phyloP scores from a whole-genome alignment of 2,113 vertebrate genomes.

The Charadrius vociferus region DNA sequence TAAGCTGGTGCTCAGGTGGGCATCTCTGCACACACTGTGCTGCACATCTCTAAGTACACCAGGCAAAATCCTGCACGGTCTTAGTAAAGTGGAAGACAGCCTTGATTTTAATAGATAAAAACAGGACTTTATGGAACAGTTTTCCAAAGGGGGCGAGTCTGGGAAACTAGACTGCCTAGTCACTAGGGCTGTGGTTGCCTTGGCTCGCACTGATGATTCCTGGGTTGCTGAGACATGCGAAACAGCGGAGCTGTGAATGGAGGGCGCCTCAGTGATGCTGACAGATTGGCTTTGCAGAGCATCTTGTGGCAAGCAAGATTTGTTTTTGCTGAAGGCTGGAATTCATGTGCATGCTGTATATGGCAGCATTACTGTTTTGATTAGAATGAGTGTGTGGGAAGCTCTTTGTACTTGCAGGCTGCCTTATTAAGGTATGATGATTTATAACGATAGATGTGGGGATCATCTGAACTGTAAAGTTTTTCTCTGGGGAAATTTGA shows the following conservation, averaged over 20 bases:
- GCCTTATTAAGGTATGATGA: neutral
- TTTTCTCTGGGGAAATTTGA: conserved; percentile 2
- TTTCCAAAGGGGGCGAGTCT: neutral
- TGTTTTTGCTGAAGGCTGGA: neutral
- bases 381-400: neutral
- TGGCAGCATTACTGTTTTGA: neutral
- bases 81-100: neutral
- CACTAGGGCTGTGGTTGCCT: neutral
- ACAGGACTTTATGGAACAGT: neutral
- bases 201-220: neutral
- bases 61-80: neutral
- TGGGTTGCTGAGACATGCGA: neutral
- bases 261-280: neutral
- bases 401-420: neutral
- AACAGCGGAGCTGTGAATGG: neutral
- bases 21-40: neutral
- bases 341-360: neutral
- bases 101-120: neutral
- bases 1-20: neutral
- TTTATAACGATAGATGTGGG: neutral
- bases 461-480: neutral
- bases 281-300: neutral
- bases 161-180: neutral
- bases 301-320: neutral
- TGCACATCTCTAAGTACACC: neutral